These are phyloP conservation scores for Wasmannia auropunctata DNA, from an alignment of 1,140 invertebrate species.

Conservation along the genomic window DNA sequence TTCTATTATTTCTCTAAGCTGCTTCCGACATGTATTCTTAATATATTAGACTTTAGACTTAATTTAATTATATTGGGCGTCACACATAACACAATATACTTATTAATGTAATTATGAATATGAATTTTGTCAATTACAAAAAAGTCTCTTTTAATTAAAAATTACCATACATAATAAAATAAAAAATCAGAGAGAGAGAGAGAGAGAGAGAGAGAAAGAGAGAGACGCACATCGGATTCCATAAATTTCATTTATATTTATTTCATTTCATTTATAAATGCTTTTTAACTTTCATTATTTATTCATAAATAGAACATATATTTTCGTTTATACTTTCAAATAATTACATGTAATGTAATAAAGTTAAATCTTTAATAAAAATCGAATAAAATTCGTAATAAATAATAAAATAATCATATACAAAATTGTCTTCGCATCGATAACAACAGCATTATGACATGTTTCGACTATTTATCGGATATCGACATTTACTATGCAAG, in stretches of 20 bases:
- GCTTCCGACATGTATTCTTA: constrained; percentile 23
- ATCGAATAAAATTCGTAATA: neutral
- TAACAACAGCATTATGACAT: neutral
- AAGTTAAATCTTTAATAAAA: neutral
- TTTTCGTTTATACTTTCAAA: neutral
- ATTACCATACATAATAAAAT: neutral
- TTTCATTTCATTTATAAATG: neutral
- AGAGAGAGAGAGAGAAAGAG: no score
- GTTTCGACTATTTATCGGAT: neutral
- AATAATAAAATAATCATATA: neutral
- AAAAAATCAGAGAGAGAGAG: neutral
- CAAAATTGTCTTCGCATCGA: neutral
- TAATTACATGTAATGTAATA: neutral
- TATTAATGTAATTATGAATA: neutral
- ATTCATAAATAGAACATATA: neutral
- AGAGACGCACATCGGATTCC: no score
- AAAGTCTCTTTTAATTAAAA: neutral
- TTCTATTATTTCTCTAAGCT: constrained; percentile 46
- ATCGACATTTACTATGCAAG: neutral
- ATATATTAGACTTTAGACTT: neutral
- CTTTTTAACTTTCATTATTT: neutral
- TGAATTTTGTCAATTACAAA: neutral
- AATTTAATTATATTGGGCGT: neutral
- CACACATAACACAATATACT: neutral
- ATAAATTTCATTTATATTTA: no score